phyloP scores from a whole-genome alignment of 2,113 vertebrate genomes.

The Dicentrarchus labrax region DNA sequence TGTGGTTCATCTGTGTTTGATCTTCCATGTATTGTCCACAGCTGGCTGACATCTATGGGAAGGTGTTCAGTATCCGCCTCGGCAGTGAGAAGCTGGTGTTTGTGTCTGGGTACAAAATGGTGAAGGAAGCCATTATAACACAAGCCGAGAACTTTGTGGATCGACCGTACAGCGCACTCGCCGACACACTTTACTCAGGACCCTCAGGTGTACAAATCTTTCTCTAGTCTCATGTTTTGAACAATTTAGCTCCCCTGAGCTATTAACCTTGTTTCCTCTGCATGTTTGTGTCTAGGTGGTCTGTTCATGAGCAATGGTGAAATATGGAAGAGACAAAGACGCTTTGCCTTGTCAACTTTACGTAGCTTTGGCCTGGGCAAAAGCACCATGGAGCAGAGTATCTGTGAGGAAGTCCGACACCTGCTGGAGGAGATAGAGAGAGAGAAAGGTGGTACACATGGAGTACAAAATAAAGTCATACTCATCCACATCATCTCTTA shows the following conservation, averaged over 20 bases:
- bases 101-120: constrained; percentile 77
- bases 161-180: constrained; percentile 51
- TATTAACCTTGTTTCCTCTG: background rate
- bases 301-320: constrained; percentile 79
- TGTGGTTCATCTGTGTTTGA: background rate
- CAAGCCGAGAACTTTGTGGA: constrained; percentile 83
- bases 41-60: constrained; percentile 82
- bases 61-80: constrained; percentile 66
- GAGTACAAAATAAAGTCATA: background rate
- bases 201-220: constrained; percentile 38
- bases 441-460: constrained; percentile 79
- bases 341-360: constrained; percentile 83
- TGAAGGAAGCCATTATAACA: constrained; percentile 86
- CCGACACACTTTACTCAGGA: constrained; percentile 44
- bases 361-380: constrained; percentile 88
- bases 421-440: constrained; percentile 81
- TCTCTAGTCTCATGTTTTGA: background rate
- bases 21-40: constrained; percentile 54
- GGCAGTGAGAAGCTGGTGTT: constrained; percentile 52
- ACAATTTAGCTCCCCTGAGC: background rate
- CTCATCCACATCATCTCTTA: background rate
- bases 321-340: constrained; percentile 84
- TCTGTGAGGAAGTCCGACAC: constrained; percentile 83
- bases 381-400: constrained; percentile 81
- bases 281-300: constrained; percentile 60